Percentiles rank a stretch among this genome's conserved stretches.
These are phyloP conservation scores for Diglossa cyanea DNA, from an alignment of 2,797 vertebrate genomes.

Conservation along the genomic window DNA sequence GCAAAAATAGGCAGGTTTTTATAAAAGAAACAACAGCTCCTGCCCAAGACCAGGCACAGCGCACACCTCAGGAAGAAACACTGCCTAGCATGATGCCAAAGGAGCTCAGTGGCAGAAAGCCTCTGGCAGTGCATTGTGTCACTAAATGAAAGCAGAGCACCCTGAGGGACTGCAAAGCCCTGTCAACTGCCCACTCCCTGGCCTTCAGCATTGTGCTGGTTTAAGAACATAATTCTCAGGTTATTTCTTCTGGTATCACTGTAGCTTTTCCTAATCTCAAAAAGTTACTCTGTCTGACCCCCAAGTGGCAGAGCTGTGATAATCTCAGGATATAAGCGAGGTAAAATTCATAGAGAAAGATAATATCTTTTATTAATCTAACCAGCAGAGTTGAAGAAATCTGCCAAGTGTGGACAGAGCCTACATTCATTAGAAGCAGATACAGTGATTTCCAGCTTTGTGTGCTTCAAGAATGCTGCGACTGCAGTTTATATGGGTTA, in stretches of 20 bases:
- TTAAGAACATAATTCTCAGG: neutral
- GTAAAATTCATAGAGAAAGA: neutral
- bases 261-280: neutral
- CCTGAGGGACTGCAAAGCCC: neutral
- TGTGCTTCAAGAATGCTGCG: constrained; percentile 9
- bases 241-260: neutral
- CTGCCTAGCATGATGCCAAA: fast-evolving
- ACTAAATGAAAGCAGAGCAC: neutral
- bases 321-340: neutral
- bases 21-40: neutral
- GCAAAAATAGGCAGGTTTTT: neutral
- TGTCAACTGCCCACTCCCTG: neutral
- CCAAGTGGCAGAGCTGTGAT: neutral
- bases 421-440: constrained; percentile 22
- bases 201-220: neutral
- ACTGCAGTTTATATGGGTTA: neutral
- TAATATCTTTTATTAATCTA: constrained; percentile 20
- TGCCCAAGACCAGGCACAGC: neutral
- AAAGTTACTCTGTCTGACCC: neutral
- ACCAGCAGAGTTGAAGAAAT: neutral
- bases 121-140: neutral
- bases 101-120: neutral
- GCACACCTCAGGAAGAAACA: neutral
- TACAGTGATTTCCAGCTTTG: neutral
- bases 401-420: constrained; percentile 21